Evolutionary conservation across 2,888 invertebrate species (phyloP), one percentile per base, ranked within the genome.

Genomic region (Rosalia funebris): DNA sequence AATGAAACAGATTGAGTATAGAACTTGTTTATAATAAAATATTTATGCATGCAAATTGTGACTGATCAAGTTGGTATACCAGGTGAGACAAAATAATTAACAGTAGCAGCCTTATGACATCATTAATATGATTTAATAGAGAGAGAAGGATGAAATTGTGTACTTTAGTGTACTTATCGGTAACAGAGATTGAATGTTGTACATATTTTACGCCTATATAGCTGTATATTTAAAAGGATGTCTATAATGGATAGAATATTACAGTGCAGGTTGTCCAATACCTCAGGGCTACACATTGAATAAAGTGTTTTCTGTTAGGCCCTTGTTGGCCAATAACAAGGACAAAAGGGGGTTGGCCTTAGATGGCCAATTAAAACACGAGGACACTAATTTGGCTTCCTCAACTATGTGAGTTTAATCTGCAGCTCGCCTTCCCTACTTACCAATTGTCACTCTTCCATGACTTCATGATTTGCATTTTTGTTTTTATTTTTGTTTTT

Each of bases 361-460:
- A 73, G 93, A 93, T 78, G 93, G 93, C 62, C 92, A 92, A 81
- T 85, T 93, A 74, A 93, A 93, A 82, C 91, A 93, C 81, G 93
- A 93, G 83, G 93, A 93, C 83, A 93, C 93, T 74, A 93, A 93
- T 84, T 85, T 93, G 75, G 93, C 93, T 64, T 92, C 92, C 63
- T 92, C 91, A 73, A 93, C 93, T 77, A 89, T 92, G 91, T 92
- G 86, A 88, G 90, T 86, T 70, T 34, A 61, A 60, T 60, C 63
- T 63, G 67, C 62, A 68, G 65, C 63, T 62, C 63, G 65, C 59
- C 65, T 64, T 69, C 47, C 55, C 62, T 56, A 58, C 46, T 47
- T 46, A 52, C 45, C 44, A 41, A 37, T 44, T 36, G 34, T 45
- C 52, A 52, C 50, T 31, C 34, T 50, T 58, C 44, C 32, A 19